Evolutionary conservation across 2,797 vertebrate species (phyloP), one percentile per base, ranked within the genome.

Genomic region (Monodelphis domestica): DNA sequence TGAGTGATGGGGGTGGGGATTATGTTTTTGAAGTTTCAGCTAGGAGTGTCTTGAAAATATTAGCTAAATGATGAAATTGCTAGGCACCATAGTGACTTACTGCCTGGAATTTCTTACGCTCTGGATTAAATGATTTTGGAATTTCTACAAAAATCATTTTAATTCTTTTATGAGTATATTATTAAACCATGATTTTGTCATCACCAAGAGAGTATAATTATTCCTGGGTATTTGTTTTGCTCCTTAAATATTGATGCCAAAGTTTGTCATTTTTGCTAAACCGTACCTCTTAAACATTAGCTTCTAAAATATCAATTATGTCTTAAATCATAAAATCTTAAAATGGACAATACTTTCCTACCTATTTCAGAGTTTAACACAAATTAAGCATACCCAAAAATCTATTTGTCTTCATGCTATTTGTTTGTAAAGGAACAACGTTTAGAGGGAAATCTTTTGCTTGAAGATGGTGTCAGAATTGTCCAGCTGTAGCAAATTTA

Each of bases 71-170:
- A 84, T 84, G 70, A 84, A 84, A 84, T 84, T 84, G 38, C 70
- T 78, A 50, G 24, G 38, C 70, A 84, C 70, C 70, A 84, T 84
- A 70, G 38, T 84, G 70, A 45, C 3, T 84, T 84, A 45, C 70
- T 45, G 70, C 70, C 70, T 45, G 38, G 38, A 70, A 45, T 92
- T 92, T 95, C 94, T 89, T 89, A 89, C 89, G 59, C 88, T 17
- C n/a, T 59, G 54, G 87, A 92, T 94, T 89, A 90, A 54, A 28
- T 91, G 88, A 92, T 90, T 88, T n/a, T 90, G 63, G 29, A 91
- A 89, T 95, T 95, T 96, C 57, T 95, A 17, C 90, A 94, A 95
- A 96, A 92, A 1, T 24, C 88, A 15, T 51, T 91, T 94, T 93
- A 92, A 70, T 90, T 96, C 93, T 52, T 92, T n/a, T n/a, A n/a